phyloP scores from a whole-genome alignment of 2,888 invertebrate genomes.

The Cephus runcator region DNA sequence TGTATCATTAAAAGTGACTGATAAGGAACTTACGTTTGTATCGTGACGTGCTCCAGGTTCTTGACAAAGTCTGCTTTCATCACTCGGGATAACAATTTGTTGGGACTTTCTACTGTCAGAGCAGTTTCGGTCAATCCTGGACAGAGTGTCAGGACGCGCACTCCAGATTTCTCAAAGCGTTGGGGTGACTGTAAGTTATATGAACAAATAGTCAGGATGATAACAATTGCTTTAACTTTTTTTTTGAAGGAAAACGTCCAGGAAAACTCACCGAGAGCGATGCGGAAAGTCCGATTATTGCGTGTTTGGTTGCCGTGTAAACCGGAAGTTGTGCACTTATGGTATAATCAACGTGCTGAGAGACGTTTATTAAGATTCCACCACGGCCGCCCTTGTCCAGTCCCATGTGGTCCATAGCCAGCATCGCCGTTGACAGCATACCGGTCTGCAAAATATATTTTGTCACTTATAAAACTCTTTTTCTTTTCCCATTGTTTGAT shows the following conservation, averaged over 20 bases:
- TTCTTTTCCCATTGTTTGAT: no score
- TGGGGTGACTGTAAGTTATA: constrained; percentile 39
- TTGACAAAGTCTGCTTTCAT: constrained; percentile 61
- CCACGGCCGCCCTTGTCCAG: constrained; percentile 62
- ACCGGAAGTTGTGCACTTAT: constrained; percentile 53
- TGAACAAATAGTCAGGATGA: no score
- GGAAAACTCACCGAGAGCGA: constrained; percentile 46
- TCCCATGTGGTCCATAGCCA: constrained; percentile 62
- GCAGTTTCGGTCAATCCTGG: constrained; percentile 63
- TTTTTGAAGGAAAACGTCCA: not conserved
- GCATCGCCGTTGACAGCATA: constrained; percentile 53
- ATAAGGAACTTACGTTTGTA: constrained; percentile 52
- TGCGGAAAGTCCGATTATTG: constrained; percentile 55
- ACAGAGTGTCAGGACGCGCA: constrained; percentile 61
- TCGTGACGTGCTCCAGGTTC: constrained; percentile 53
- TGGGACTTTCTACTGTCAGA: constrained; percentile 54
- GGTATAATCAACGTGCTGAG: constrained; percentile 63
- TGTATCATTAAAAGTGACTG: no score
- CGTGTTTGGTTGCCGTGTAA: constrained; percentile 61
- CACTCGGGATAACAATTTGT: constrained; percentile 52
- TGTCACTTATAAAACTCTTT: not conserved
- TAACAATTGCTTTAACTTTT: not conserved
- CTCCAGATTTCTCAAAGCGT: constrained; percentile 56
- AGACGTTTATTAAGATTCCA: constrained; percentile 66
- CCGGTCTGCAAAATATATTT: constrained; percentile 40